Evolutionary conservation across 2,113 vertebrate species (phyloP).

Genomic region (Microcebus griseorufus): DNA sequence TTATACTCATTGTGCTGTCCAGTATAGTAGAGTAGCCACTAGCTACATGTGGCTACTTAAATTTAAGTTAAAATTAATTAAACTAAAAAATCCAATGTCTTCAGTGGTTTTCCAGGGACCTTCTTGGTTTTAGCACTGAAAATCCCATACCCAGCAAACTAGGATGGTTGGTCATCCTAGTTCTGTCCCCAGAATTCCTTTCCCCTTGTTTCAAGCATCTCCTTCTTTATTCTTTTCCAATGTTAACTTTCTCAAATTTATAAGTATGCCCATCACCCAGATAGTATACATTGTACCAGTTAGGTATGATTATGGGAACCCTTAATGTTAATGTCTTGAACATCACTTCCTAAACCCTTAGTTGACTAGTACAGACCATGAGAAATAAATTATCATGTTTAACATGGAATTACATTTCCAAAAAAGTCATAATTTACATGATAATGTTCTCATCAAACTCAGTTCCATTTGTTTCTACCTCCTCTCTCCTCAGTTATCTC

Average conservation of each 20-base stretch:
- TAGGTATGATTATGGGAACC: not conserved
- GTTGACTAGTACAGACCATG: not conserved
- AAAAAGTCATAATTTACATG: slow-evolving; percentile 4
- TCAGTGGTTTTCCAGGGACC: not conserved
- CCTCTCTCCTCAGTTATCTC: not conserved
- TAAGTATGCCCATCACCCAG: too few species aligned
- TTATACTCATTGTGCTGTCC: not conserved
- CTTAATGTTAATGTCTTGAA: not conserved
- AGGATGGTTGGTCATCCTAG: not conserved
- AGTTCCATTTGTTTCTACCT: not conserved
- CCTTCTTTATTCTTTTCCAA: not conserved
- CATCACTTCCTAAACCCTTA: not conserved
- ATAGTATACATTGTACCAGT: too few species aligned
- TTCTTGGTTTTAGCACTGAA: not conserved
- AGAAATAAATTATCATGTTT: slow-evolving; percentile 6
- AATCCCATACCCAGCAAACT: not conserved
- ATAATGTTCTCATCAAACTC: not conserved
- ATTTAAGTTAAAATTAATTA: slow-evolving; percentile 30
- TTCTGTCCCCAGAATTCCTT: not conserved
- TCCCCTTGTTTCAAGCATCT: not conserved
- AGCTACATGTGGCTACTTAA: not conserved
- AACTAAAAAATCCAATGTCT: not conserved
- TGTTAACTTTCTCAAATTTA: too few species aligned
- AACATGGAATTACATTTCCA: not conserved
- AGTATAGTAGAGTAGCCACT: not conserved